These are phyloP conservation scores for Nymphalis c-album DNA, from an alignment of 2,888 invertebrate species.

Conservation along the genomic window DNA sequence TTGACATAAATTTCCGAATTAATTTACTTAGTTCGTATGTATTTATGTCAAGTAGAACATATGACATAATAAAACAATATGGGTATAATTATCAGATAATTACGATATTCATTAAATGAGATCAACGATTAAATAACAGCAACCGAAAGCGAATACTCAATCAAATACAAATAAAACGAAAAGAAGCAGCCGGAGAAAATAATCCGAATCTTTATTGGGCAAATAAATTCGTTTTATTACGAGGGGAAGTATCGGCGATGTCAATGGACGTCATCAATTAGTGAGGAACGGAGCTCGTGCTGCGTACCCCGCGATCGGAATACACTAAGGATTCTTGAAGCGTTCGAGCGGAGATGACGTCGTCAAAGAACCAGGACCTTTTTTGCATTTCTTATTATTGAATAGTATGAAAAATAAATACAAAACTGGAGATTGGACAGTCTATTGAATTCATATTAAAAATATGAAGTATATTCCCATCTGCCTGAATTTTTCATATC, in stretches of 20 bases:
- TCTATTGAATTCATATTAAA: neutral
- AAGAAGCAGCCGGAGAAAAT: constrained; percentile 1
- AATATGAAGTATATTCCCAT: neutral
- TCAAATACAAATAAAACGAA: constrained; percentile 4
- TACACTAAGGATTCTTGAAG: neutral
- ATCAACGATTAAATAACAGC: neutral
- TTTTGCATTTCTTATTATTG: constrained; percentile 6
- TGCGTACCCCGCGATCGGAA: constrained; percentile 6
- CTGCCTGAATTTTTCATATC: too few species aligned
- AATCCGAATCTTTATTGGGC: constrained; percentile 2
- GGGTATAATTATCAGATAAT: neutral
- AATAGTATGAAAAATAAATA: neutral
- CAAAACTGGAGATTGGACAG: neutral
- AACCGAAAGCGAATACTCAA: neutral
- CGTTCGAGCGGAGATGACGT: constrained; percentile 27
- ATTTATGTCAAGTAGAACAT: too few species aligned
- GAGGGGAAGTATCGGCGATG: neutral
- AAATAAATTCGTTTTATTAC: constrained; percentile 10
- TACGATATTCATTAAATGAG: neutral
- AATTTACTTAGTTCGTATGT: too few species aligned
- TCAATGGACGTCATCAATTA: constrained; percentile 18
- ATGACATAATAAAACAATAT: too few species aligned
- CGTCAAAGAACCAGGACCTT: constrained; percentile 21
- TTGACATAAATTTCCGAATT: too few species aligned
- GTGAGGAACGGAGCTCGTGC: constrained; percentile 2